Evolutionary conservation across 2,797 vertebrate species (phyloP).

Genomic region (Pipistrellus pipistrellus): DNA sequence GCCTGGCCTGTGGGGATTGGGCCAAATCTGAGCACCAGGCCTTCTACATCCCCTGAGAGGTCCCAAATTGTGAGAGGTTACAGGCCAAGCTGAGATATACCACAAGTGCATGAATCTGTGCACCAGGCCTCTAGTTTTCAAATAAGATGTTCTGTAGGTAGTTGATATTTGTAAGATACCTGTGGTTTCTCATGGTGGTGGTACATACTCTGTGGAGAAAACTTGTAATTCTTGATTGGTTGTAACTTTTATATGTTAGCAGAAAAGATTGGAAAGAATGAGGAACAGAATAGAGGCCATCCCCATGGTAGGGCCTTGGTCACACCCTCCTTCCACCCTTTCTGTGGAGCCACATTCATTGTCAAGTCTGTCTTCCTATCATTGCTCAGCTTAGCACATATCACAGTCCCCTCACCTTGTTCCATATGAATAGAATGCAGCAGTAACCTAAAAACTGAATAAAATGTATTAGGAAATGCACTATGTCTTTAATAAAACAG

Average conservation of each 20-base stretch:
- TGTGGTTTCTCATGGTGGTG: not conserved
- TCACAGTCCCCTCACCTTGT: not conserved
- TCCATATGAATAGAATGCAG: not conserved
- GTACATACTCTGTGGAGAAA: not conserved
- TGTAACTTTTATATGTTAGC: not conserved
- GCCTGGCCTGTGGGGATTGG: no score
- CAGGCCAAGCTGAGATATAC: no score
- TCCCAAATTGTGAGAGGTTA: no score
- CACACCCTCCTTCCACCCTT: not conserved
- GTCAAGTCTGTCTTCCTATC: not conserved
- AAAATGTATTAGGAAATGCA: not conserved
- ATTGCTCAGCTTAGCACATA: not conserved
- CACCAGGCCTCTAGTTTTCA: not conserved
- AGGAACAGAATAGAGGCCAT: not conserved
- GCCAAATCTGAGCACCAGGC: no score
- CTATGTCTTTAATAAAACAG: not conserved
- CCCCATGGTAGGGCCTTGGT: fast-evolving
- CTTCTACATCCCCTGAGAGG: no score
- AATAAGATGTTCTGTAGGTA: not conserved
- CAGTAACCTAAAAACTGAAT: not conserved
- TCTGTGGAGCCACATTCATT: not conserved
- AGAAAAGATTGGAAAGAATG: not conserved
- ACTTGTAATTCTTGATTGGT: not conserved
- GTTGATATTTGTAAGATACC: not conserved
- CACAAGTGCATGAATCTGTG: no score